These are phyloP conservation scores for Clupea harengus DNA, from an alignment of 2,113 vertebrate species.

Conservation along the genomic window DNA sequence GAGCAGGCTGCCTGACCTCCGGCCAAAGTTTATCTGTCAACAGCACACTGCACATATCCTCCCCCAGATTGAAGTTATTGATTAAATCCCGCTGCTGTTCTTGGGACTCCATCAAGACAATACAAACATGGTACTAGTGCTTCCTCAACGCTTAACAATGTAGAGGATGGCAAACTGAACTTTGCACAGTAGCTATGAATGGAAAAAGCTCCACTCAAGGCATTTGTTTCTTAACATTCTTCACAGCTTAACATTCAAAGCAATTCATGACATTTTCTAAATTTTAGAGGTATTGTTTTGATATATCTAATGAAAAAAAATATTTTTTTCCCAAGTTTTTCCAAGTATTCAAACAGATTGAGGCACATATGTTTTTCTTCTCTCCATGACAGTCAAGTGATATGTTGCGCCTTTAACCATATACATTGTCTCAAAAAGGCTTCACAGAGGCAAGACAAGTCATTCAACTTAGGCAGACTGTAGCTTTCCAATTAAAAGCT, in stretches of 20 bases:
- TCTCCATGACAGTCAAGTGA: not conserved
- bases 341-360: not conserved
- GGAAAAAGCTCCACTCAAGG: constrained; percentile 30
- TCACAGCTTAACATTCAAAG: constrained; percentile 49
- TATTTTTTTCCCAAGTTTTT: not conserved
- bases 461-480: not conserved
- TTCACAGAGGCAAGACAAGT: not conserved
- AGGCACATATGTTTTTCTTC: constrained; percentile 25
- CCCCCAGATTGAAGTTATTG: not conserved
- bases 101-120: not conserved
- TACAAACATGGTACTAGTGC: constrained; percentile 9
- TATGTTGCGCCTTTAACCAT: not conserved
- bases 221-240: constrained; percentile 31
- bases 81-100: not conserved
- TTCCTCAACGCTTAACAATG: constrained; percentile 26
- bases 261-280: constrained; percentile 32
- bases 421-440: not conserved
- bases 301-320: not conserved
- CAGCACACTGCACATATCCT: not conserved
- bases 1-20: constrained; percentile 54
- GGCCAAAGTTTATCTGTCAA: not conserved
- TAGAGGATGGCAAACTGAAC: constrained; percentile 44
- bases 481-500: not conserved
- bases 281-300: not conserved
- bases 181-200: constrained; percentile 54